Evolutionary conservation across 1,140 invertebrate species (phyloP), one percentile per base, ranked within the genome.

Genomic region (Lepidostoma basale): DNA sequence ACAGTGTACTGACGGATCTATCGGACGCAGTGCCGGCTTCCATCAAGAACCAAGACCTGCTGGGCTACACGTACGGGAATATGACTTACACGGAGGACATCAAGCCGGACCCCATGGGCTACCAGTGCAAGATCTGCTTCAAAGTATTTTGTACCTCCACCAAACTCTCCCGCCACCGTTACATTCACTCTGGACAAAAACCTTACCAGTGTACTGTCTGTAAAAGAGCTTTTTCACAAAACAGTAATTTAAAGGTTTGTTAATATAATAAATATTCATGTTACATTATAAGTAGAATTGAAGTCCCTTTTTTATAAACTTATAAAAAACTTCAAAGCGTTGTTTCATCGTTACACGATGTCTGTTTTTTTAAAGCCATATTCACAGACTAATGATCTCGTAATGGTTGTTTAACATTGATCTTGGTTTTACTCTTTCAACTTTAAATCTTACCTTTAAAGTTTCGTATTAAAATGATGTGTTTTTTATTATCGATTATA

Each of bases 401-500:
- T n/a, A n/a, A n/a, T n/a, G n/a, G n/a, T n/a, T n/a, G n/a, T n/a
- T n/a, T n/a, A n/a, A n/a, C n/a, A n/a, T n/a, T n/a, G n/a, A n/a
- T n/a, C n/a, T n/a, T n/a, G n/a, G n/a, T n/a, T n/a, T n/a, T n/a
- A n/a, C n/a, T n/a, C n/a, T n/a, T n/a, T n/a, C n/a, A 25, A 25
- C 45, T 49, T 49, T 8, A 10, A 49, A 49, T 25, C 9, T 12
- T 22, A 8, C 8, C 14, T 36, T 3, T 36, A 1, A 36, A 36
- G 10, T 36, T n/a, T 2, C 33, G 33, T 6, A 2, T 36, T 36
- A 10, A 3, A 25, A 10, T 64, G 62, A 22, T 9, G 8, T 64
- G 0, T 3, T 30, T 49, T 39, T 22, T 52, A 9, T 20, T 23
- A 6, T 23, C 4, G n/a, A 25, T 88, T 86, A 64, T 44, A 6